Percentiles rank a stretch among this genome's conserved stretches.
These are phyloP conservation scores for Bellardia bayeri DNA, from an alignment of 2,888 invertebrate genomes.

Conservation along the genomic window DNA sequence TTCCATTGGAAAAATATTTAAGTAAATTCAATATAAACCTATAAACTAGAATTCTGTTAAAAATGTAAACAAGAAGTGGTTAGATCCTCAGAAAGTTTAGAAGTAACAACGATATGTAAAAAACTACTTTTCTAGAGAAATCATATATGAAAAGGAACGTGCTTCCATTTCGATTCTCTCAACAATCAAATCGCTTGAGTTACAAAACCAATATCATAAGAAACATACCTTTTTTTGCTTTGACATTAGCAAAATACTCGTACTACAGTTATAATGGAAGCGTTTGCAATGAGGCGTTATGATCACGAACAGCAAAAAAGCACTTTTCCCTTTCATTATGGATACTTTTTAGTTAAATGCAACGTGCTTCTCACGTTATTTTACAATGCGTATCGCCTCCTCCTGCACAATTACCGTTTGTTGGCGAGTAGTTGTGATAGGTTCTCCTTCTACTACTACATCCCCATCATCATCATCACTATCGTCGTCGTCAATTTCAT, in stretches of 20 bases:
- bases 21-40: no score
- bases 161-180: no score
- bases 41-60: no score
- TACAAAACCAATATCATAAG: neutral
- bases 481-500: constrained; percentile 42
- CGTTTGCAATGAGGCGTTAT: constrained; percentile 66
- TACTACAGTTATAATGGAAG: constrained; percentile 65
- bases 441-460: constrained; percentile 28
- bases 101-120: no score
- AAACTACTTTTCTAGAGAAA: no score
- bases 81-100: no score
- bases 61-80: no score
- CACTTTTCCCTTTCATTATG: constrained; percentile 67
- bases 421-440: neutral
- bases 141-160: no score
- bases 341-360: constrained; percentile 59
- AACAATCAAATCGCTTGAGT: neutral
- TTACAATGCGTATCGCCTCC: constrained; percentile 51
- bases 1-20: no score
- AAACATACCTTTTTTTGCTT: neutral
- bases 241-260: neutral
- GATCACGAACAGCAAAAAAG: constrained; percentile 46
- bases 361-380: constrained; percentile 71
- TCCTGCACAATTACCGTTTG: constrained; percentile 66
- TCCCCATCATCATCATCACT: constrained; percentile 36